Evolutionary conservation across 2,888 invertebrate genomes (phyloP), one percentile per base, ranked within the genome.

Genomic region (Exocentrus adspersus): DNA sequence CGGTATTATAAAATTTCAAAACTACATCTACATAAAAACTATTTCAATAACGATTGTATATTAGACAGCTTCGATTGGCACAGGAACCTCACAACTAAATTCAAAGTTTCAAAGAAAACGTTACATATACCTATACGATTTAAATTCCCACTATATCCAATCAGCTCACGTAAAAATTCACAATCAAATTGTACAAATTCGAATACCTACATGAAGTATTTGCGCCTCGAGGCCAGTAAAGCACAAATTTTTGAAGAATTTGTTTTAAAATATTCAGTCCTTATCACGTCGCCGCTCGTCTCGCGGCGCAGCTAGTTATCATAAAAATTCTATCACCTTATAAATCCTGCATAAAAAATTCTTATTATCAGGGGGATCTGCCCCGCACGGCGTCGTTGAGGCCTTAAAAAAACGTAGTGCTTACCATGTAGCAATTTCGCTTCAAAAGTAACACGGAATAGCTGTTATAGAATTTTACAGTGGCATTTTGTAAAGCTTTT

Each of bases 311-410:
- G 57, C 64, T 64, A 60, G 64, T 64, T 64, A 64, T 57, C 64
- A 64, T 64, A 64, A 64, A 64, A 64, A 64, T 64, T 64, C 64
- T 64, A 64, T 64, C 64, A 64, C 64, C 51, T 21, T 48, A 60
- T 60, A 64, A 64, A 64, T 64, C 60, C 57, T 21, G 56, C 53
- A 64, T 64, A 64, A 64, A 60, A 64, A 64, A 52, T 52, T 37
- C 45, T 52, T 60, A n/a, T n/a, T n/a, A n/a, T n/a, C n/a, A n/a
- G n/a, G n/a, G n/a, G n/a, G n/a, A 46, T 6, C n/a, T 28, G 17
- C 42, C 10, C 24, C 10, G n/a, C 37, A 14, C 32, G 53, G 20
- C 16, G 12, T 24, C 48, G 28, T 7, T 48, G 24, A 48, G 28
- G 28, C n/a, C 17, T 28, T 19, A 6, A 14, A 28, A n/a, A n/a